Conservation (phyloP, 2,888 invertebrate species). For the Tipula helvola region DNA sequence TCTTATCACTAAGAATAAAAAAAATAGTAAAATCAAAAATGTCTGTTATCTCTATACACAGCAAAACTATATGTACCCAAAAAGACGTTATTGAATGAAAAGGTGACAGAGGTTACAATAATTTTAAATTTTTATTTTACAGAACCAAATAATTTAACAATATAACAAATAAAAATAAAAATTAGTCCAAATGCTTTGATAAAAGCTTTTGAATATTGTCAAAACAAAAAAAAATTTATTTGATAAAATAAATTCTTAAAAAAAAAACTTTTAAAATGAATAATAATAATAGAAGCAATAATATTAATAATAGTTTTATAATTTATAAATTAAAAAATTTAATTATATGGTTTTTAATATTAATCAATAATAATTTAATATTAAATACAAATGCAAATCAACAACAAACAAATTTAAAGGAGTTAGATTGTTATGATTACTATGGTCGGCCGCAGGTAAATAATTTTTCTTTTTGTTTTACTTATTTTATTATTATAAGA, state of each 20-base stretch:
- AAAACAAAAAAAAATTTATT: not conserved
- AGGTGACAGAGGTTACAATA: not conserved
- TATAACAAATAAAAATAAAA: not conserved
- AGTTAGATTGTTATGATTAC: slow-evolving; percentile 39
- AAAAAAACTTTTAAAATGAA: not conserved
- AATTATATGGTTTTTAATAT: not conserved
- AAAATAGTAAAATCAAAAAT: not conserved
- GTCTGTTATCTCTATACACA: not conserved
- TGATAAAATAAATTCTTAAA: not conserved
- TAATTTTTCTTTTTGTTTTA: not conserved
- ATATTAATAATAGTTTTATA: not conserved
- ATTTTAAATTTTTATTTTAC: not conserved
- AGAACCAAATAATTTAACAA: not conserved
- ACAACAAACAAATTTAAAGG: slow-evolving; percentile 12
- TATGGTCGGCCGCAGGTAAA: slow-evolving; percentile 43
- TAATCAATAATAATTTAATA: not conserved
- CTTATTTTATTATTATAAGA: not conserved
- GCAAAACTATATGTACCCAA: not conserved
- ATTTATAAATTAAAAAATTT: not conserved
- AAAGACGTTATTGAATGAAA: not conserved
- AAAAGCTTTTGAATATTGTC: not conserved
- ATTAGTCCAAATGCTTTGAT: not conserved
- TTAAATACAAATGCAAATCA: slow-evolving; percentile 4
- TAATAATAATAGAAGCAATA: not conserved
- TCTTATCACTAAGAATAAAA: not conserved